phyloP scores from a whole-genome alignment of 1,140 invertebrate genomes.

The Aphaenogaster floridana region DNA sequence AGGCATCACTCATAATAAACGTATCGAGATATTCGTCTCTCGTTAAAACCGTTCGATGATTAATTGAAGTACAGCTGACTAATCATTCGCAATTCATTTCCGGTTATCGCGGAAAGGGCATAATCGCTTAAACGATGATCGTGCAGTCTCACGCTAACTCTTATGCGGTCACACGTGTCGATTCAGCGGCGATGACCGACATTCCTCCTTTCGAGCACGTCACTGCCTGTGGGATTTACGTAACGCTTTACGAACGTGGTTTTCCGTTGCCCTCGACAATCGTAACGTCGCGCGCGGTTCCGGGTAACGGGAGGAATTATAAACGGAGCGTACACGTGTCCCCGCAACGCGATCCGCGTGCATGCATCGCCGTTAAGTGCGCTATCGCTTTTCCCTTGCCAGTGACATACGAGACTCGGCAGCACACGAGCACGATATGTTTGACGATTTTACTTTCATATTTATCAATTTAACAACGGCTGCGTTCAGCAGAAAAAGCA shows the following conservation, averaged over 20 bases:
- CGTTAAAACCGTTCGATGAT: constrained; percentile 3
- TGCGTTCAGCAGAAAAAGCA: too few species aligned
- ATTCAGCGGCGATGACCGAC: not conserved
- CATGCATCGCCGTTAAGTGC: constrained; percentile 27
- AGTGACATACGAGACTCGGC: not conserved
- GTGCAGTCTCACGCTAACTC: not conserved
- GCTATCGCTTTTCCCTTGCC: constrained; percentile 30
- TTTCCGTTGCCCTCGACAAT: constrained; percentile 16
- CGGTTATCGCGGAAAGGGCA: not conserved
- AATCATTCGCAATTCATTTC: not conserved
- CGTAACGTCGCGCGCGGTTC: not conserved
- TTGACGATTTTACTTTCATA: not conserved
- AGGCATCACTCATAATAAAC: constrained; percentile 54
- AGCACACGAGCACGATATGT: not conserved
- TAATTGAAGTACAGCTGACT: not conserved
- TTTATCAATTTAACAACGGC: not conserved
- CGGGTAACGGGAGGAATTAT: not conserved
- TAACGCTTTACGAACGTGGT: constrained; percentile 17
- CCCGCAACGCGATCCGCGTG: constrained; percentile 20
- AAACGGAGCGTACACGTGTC: constrained; percentile 42
- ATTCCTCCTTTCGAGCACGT: not conserved
- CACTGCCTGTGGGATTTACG: constrained; percentile 17
- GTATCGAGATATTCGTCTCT: not conserved
- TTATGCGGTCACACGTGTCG: not conserved
- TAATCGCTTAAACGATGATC: not conserved